Evolutionary conservation across 2,797 vertebrate genomes (phyloP).

Genomic region (Neomorphus geoffroyi): DNA sequence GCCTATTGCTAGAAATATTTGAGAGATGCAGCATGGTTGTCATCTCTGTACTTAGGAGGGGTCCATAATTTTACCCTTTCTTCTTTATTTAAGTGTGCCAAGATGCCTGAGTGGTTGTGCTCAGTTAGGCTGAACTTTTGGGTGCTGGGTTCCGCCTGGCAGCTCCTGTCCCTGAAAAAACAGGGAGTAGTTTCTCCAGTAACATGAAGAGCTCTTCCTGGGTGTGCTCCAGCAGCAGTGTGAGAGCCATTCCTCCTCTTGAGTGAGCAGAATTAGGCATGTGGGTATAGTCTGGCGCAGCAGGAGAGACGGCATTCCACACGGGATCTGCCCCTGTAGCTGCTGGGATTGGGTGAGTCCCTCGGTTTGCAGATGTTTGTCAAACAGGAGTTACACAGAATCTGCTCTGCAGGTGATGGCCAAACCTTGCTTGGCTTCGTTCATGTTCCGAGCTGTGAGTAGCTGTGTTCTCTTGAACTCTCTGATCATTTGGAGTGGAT

Average conservation of each 20-base stretch:
- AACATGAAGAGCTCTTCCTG: not conserved
- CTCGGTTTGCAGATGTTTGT: not conserved
- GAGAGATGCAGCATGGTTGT: not conserved
- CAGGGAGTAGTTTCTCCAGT: accelerated
- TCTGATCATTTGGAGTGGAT: not conserved
- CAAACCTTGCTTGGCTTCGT: not conserved
- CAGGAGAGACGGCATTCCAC: accelerated
- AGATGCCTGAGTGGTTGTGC: not conserved
- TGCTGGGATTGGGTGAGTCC: accelerated
- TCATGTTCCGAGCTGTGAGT: not conserved
- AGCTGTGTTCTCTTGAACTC: not conserved
- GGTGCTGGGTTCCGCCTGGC: not conserved
- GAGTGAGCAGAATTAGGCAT: accelerated
- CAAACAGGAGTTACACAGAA: not conserved
- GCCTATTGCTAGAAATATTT: not conserved
- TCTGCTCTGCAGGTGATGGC: not conserved
- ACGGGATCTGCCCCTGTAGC: not conserved
- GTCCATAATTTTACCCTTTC: not conserved
- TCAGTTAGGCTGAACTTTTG: not conserved
- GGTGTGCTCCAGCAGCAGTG: not conserved
- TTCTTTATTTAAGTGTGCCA: not conserved
- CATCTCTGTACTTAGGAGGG: not conserved
- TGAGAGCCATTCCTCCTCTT: accelerated
- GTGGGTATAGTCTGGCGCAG: not conserved
- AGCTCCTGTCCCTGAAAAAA: not conserved